A percentile compares a stretch with the other conserved stretches of the same genome.
These are phyloP conservation scores for Lasius fuliginosus DNA, from an alignment of 2,888 invertebrate species.

Conservation along the genomic window DNA sequence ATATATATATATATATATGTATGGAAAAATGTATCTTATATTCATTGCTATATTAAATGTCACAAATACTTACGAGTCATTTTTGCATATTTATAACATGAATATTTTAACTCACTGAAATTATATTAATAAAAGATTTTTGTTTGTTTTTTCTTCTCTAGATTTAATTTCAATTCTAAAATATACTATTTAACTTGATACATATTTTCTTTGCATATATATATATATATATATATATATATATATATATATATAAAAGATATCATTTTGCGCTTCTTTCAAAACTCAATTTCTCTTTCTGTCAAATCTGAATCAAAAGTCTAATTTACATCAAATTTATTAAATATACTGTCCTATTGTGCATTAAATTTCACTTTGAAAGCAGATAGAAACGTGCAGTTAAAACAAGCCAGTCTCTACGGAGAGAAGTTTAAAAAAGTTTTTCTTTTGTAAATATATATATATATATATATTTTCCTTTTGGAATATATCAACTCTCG, in stretches of 20 bases:
- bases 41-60: neutral
- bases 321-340: neutral
- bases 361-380: neutral
- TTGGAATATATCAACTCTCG: neutral
- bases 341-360: neutral
- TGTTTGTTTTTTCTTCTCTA: neutral
- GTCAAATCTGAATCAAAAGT: neutral
- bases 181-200: neutral
- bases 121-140: neutral
- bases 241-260: neutral
- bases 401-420: neutral
- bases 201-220: neutral
- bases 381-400: neutral
- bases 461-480: neutral
- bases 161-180: neutral
- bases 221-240: no score
- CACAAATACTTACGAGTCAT: neutral
- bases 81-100: neutral
- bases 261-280: neutral
- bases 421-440: neutral
- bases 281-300: neutral
- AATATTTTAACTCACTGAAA: neutral
- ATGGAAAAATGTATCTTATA: neutral
- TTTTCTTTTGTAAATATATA: neutral
- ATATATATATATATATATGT: neutral